Evolutionary conservation across 2,888 invertebrate genomes (phyloP), one percentile per base, ranked within the genome.

Genomic region (Dryadula phaetusa): DNA sequence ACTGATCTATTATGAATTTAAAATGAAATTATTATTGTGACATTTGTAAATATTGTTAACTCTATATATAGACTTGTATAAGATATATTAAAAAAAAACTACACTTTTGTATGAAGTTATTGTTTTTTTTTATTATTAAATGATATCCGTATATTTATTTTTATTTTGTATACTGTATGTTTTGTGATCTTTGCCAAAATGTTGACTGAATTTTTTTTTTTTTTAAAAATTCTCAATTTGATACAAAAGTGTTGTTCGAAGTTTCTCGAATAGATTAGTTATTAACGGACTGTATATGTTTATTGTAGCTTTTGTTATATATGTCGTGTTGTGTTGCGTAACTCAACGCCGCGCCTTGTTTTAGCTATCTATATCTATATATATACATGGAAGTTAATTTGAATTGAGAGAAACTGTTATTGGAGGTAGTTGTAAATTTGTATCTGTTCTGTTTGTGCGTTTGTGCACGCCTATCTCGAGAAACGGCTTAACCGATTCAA

Each of bases 11-110:
- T 14, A 49, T 49, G 7, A 49, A n/a, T 49, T n/a, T n/a, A n/a
- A n/a, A n/a, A n/a, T n/a, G n/a, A n/a, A n/a, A 49, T 28, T 49
- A 32, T 52, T 28, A 28, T n/a, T 28, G 28, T 28, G 5, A 16
- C 10, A 52, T 52, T 22, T 56, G 40, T 56, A 56, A 40, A 56
- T 56, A 56, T 25, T 40, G 56, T 56, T 56, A n/a, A 56, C n/a
- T 20, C 37, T n/a, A 34, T 56, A 40, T 56, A 56, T 56, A 56
- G 56, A 22, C 8, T 25, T 56, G 22, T 56, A 40, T n/a, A n/a
- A n/a, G n/a, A n/a, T n/a, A n/a, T n/a, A 14, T 52, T 32, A 14
- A 20, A n/a, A 12, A 2, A 54, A 8, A 40, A 40, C 40, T 40
- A 2, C 40, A 25, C 56, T 56, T 56, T 56, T 40, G 40, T 56